Base-by-base conservation (phyloP, 2,113 vertebrate species). In the cat (Felis catus) region DNA sequence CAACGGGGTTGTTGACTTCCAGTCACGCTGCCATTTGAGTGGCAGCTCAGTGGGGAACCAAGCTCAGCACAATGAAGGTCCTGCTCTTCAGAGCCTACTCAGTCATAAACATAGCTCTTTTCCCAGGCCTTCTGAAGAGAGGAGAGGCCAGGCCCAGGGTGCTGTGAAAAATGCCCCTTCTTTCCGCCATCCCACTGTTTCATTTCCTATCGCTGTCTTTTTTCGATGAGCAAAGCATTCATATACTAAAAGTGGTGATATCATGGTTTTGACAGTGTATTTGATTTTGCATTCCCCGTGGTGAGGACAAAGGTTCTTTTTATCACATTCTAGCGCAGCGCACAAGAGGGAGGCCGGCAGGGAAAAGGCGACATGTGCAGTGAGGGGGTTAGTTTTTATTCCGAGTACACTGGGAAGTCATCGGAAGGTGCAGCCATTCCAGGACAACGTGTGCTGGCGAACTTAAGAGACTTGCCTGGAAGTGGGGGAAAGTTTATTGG, bases 11-110 rank as follows among this genome's bases (percentile, higher is more conserved):
- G 13, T 4, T 0, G 51, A 41, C 86, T 94, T 97, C 70, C 48
- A 93, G 71, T 94, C 96, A 92, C 29, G 18, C 21, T 71, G 86
- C n/a, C 19, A 0, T 45, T 68, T 90, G 80, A 98, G 85, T 76
- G 92, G 74, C 93, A 94, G 81, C 91, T 90, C 96, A 93, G 73
- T 70, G 92, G 94, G 92, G 83, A 94, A 48, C 41, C 66, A 51
- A 89, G 66, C 41, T 16, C 51, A 31, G 58, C 23, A 65, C 23
- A 95, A 73, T 97, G 71, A 65, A 53, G 66, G 29, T 29, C 82
- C 27, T 36, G 25, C 79, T 82, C 95, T 84, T 68, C 25, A 61
- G 55, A 1, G 70, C 70, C 27, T 2, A 80, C 31, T 66, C 70
- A 4, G 82, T 31, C 33, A 58, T 39, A 81, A 93, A 23, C 4